phyloP scores from a whole-genome alignment of 2,888 invertebrate species.

The Philonicus albiceps region DNA sequence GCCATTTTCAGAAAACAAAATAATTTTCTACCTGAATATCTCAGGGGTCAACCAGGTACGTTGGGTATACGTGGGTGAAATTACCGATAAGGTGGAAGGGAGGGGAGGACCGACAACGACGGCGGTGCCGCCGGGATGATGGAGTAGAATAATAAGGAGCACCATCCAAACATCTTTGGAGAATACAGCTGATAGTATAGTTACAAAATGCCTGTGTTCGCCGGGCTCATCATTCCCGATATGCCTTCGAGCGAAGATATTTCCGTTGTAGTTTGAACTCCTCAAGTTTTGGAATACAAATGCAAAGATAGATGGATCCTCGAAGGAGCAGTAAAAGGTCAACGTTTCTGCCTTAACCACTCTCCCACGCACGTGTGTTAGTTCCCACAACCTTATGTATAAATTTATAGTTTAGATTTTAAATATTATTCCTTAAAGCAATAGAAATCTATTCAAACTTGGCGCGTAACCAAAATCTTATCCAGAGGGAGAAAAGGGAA shows the following conservation, averaged over 20 bases:
- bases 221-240: not conserved
- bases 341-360: not conserved
- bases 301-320: not conserved
- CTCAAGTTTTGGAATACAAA: not conserved
- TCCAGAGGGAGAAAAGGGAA: too few species aligned
- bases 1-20: not conserved
- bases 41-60: not conserved
- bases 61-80: not conserved
- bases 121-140: not conserved
- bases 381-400: not conserved
- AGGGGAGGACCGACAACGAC: not conserved
- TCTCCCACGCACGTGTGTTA: not conserved
- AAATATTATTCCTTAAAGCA: not conserved
- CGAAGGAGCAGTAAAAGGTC: not conserved
- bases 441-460: not conserved
- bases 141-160: not conserved
- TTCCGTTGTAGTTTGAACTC: not conserved
- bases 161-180: not conserved
- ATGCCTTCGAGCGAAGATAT: not conserved
- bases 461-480: too few species aligned
- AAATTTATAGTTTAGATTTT: not conserved
- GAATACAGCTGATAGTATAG: not conserved
- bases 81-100: not conserved
- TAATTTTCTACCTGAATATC: not conserved
- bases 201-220: not conserved